Evolutionary conservation across 2,797 vertebrate species (phyloP).

Genomic region (Rhadinocentrus ornatus): DNA sequence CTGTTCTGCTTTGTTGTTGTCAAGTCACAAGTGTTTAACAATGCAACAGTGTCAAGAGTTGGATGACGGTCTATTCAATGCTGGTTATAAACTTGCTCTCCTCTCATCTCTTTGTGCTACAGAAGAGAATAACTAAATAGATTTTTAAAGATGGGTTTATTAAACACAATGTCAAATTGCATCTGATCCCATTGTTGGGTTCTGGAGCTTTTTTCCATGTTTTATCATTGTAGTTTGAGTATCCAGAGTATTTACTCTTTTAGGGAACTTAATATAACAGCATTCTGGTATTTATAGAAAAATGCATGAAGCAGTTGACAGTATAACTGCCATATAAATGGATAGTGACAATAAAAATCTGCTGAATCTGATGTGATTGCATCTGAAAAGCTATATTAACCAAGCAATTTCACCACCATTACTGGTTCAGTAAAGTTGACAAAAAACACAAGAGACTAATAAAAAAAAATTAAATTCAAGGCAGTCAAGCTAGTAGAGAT

Average conservation of each 20-base stretch:
- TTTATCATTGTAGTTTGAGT: not conserved
- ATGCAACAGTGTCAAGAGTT: not conserved
- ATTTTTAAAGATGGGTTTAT: not conserved
- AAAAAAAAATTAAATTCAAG: not conserved
- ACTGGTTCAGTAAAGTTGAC: not conserved
- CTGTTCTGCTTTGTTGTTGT: conserved; percentile 3
- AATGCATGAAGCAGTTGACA: not conserved
- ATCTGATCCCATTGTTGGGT: not conserved
- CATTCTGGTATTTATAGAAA: not conserved
- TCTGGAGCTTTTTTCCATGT: not conserved
- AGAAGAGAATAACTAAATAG: not conserved
- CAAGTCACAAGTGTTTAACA: conserved; percentile 14
- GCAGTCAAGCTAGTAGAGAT: not conserved
- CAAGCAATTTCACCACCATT: not conserved
- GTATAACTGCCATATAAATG: not conserved
- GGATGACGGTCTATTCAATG: not conserved
- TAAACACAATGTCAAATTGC: not conserved
- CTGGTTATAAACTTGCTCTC: not conserved
- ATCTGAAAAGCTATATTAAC: not conserved
- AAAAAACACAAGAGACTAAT: not conserved
- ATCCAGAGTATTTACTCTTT: not conserved
- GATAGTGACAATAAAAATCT: too few relatives aligned
- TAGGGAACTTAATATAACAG: not conserved
- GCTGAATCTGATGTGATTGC: not conserved
- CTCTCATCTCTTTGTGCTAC: not conserved